phyloP scores from a whole-genome alignment of 1,140 invertebrate genomes.

The Yoshiicerus persimilis region DNA sequence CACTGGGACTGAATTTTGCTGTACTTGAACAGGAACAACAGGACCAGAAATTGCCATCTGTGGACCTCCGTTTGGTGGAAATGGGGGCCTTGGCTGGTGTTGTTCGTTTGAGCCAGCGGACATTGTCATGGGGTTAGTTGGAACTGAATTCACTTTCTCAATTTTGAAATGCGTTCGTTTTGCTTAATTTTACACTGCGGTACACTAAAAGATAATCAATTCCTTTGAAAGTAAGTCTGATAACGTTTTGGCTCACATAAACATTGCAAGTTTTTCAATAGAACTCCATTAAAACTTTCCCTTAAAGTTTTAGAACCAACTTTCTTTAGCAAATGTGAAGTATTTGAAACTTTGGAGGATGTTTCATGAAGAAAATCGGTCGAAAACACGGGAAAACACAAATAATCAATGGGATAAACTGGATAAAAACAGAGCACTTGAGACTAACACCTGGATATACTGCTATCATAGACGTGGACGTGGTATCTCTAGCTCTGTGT shows the following conservation, averaged over 20 bases:
- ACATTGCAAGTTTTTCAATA: background rate
- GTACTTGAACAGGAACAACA: background rate
- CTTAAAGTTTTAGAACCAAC: background rate
- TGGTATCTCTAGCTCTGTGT: background rate
- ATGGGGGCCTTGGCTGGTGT: constrained; percentile 2
- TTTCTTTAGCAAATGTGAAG: background rate
- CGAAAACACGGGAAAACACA: background rate
- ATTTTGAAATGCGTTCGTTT: background rate
- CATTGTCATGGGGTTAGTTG: constrained; percentile 12
- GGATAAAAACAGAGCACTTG: background rate
- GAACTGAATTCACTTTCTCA: background rate
- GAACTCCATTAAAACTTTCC: background rate
- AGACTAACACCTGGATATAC: background rate
- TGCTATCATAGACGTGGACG: background rate
- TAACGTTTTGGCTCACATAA: background rate
- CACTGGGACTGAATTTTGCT: background rate
- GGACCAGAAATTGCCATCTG: background rate
- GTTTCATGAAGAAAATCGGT: background rate
- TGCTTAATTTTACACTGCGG: no score
- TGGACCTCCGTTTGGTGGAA: background rate
- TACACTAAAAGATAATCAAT: no score
- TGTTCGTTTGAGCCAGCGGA: constrained; percentile 10
- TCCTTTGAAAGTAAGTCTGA: background rate
- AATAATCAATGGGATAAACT: background rate
- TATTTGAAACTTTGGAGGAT: background rate